Conservation (phyloP, 2,797 vertebrate genomes). For the Amblyraja radiata region DNA sequence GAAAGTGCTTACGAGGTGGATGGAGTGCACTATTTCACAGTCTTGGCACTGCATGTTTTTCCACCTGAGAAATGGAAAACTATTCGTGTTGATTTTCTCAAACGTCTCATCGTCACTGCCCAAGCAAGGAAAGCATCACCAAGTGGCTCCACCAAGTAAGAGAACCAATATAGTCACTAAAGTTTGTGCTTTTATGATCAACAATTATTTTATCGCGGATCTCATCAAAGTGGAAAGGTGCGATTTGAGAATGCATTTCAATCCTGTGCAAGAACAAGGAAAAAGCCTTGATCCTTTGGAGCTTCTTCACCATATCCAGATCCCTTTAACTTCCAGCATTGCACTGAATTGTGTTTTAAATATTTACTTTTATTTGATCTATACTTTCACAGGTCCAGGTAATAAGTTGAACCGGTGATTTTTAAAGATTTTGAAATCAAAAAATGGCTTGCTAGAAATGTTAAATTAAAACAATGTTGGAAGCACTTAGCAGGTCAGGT, state of each 20-base stretch:
- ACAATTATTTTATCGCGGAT: neutral
- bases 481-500: no score
- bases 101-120: slow-evolving; percentile 73
- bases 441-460: no score
- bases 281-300: neutral
- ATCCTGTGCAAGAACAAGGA: neutral
- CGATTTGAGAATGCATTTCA: neutral
- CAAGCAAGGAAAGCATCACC: slow-evolving; percentile 78
- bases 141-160: slow-evolving; percentile 80
- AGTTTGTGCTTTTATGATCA: neutral
- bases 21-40: slow-evolving; percentile 89
- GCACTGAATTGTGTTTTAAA: neutral
- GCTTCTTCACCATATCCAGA: neutral
- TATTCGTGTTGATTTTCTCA: slow-evolving; percentile 75
- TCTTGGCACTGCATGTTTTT: slow-evolving; percentile 82
- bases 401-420: no score
- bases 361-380: neutral
- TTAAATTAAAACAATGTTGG: no score
- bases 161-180: neutral
- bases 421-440: no score
- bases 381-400: neutral
- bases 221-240: neutral
- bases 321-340: neutral
- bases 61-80: slow-evolving; percentile 81
- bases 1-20: slow-evolving; percentile 94